These are phyloP conservation scores for Hetaerina titia DNA, from an alignment of 2,888 invertebrate species.

Conservation along the genomic window DNA sequence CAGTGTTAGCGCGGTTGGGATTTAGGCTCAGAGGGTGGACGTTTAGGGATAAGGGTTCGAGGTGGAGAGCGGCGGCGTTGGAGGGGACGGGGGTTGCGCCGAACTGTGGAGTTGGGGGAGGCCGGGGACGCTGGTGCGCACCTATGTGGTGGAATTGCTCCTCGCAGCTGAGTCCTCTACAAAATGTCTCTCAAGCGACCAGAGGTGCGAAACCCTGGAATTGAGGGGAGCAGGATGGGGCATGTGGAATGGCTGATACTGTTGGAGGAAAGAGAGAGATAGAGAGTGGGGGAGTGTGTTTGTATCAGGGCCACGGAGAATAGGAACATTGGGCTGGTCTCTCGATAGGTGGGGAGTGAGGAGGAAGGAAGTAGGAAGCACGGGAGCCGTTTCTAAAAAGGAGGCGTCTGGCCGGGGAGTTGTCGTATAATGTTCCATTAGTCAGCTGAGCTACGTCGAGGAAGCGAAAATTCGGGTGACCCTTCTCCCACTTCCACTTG, in stretches of 20 bases:
- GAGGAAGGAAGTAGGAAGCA: too few species aligned
- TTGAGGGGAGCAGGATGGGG: not conserved
- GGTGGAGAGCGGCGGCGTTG: not conserved
- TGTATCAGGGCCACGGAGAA: too few species aligned
- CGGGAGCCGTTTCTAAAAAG: too few species aligned
- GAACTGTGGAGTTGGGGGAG: not conserved
- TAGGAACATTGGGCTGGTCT: too few species aligned
- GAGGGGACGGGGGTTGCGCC: too few species aligned
- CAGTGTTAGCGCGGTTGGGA: not conserved
- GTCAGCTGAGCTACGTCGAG: conserved; percentile 11
- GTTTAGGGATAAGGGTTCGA: not conserved
- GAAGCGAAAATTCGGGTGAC: not conserved
- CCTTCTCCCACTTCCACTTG: not conserved
- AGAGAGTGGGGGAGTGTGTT: too few species aligned
- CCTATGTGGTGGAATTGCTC: not conserved
- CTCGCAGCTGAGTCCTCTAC: conserved; percentile 37
- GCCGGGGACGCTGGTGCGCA: not conserved
- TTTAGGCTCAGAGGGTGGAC: not conserved
- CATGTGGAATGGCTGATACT: not conserved
- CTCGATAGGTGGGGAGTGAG: too few species aligned
- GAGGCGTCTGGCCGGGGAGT: too few species aligned
- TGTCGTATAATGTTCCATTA: conserved; percentile 44
- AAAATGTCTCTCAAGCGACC: not conserved
- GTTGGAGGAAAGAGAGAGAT: not conserved
- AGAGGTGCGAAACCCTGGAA: conserved; percentile 30